Evolutionary conservation across 1,140 invertebrate species (phyloP).

Genomic region (Drosophila arawakana): DNA sequence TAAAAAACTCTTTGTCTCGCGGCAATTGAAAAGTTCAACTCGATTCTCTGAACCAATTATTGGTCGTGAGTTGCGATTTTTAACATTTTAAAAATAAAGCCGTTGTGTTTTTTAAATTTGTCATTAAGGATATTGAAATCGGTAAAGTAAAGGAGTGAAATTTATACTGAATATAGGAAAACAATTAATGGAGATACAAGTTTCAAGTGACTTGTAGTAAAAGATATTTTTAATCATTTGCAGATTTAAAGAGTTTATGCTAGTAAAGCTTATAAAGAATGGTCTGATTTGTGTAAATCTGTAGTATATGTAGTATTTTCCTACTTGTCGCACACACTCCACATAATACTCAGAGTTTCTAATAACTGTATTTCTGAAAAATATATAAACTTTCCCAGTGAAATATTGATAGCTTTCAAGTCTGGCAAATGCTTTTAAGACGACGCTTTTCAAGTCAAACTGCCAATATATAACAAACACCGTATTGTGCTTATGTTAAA

Average conservation of each 20-base stretch:
- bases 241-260: neutral
- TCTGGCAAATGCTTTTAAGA: slow-evolving; percentile 18
- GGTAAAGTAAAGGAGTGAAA: no score
- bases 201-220: no score
- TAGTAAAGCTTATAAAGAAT: neutral
- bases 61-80: slow-evolving; percentile 1
- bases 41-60: neutral
- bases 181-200: no score
- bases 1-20: neutral
- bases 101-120: no score
- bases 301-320: no score
- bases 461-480: slow-evolving; percentile 19
- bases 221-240: no score
- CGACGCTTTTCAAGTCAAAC: slow-evolving; percentile 20
- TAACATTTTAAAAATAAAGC: no score
- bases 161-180: no score
- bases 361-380: neutral
- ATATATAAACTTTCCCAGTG: slow-evolving; percentile 9
- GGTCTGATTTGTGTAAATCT: neutral
- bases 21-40: slow-evolving; percentile 18
- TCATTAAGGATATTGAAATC: no score
- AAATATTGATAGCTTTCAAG: slow-evolving; percentile 30
- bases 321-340: no score
- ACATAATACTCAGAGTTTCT: no score
- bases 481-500: slow-evolving; percentile 2